These are phyloP conservation scores for Diaphora mendica DNA, from an alignment of 2,888 invertebrate genomes.

Conservation along the genomic window DNA sequence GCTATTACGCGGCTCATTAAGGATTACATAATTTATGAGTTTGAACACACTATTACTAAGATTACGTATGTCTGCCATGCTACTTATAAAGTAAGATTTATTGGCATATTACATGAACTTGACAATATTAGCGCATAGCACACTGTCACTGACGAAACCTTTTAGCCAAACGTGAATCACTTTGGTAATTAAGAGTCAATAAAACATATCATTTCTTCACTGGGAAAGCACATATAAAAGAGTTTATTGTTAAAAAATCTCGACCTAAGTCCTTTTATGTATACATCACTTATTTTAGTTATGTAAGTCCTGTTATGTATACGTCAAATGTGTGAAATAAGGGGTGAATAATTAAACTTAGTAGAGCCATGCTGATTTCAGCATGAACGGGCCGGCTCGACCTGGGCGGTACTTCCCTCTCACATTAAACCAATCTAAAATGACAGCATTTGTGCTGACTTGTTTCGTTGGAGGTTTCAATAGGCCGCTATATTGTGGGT, in stretches of 20 bases:
- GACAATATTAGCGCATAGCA: background rate
- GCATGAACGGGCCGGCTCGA: too few species aligned
- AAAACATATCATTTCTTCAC: background rate
- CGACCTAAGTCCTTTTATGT: too few species aligned
- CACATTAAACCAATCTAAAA: too few species aligned
- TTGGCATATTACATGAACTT: constrained; percentile 18
- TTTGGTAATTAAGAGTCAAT: background rate
- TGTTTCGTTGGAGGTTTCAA: too few species aligned
- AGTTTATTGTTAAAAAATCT: background rate
- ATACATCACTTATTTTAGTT: background rate
- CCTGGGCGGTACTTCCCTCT: too few species aligned
- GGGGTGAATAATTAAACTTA: too few species aligned
- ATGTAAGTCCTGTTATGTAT: too few species aligned
- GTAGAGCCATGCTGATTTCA: too few species aligned
- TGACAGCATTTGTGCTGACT: too few species aligned
- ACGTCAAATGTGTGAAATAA: background rate
- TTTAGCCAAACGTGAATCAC: background rate
- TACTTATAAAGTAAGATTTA: constrained; percentile 30
- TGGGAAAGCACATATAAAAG: background rate
- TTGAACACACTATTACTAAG: constrained; percentile 1
- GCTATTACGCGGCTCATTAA: constrained; percentile 42
- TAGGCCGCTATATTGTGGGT: too few species aligned
- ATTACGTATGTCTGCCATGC: background rate
- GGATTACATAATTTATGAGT: constrained; percentile 8
- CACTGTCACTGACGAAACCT: background rate